These are phyloP conservation scores for Periparus ater DNA, from an alignment of 2,797 vertebrate genomes.

Conservation along the genomic window DNA sequence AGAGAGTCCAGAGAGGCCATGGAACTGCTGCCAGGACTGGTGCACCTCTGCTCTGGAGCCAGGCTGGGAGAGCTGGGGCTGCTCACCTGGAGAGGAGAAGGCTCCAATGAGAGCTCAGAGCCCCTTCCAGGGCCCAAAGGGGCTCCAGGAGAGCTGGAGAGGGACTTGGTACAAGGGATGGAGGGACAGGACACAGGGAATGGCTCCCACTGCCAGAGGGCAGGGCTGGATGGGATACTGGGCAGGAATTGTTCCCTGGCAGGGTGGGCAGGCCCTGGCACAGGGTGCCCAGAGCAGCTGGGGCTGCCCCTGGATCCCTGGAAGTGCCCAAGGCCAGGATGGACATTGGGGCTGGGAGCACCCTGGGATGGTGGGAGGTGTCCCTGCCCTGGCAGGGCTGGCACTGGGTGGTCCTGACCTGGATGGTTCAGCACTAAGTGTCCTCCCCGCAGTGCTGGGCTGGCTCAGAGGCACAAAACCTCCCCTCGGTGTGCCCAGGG, in stretches of 20 bases:
- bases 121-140: fast-evolving
- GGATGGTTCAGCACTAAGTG: not conserved
- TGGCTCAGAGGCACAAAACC: not conserved
- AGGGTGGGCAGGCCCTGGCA: not conserved
- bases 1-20: fast-evolving
- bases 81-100: fast-evolving
- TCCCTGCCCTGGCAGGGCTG: not conserved
- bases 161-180: not conserved
- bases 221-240: fast-evolving
- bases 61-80: not conserved
- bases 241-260: fast-evolving
- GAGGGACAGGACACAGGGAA: not conserved
- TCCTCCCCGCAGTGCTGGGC: too few relatives aligned
- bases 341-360: not conserved
- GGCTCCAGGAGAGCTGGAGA: not conserved
- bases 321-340: not conserved
- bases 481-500: not conserved
- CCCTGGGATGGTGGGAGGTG: fast-evolving
- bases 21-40: fast-evolving
- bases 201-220: too few relatives aligned
- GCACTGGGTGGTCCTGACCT: too few relatives aligned
- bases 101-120: not conserved
- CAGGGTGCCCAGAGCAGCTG: not conserved
- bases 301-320: not conserved
- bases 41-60: not conserved